phyloP scores from a whole-genome alignment of 1,140 invertebrate genomes.

The Oncopodura yosiiana region DNA sequence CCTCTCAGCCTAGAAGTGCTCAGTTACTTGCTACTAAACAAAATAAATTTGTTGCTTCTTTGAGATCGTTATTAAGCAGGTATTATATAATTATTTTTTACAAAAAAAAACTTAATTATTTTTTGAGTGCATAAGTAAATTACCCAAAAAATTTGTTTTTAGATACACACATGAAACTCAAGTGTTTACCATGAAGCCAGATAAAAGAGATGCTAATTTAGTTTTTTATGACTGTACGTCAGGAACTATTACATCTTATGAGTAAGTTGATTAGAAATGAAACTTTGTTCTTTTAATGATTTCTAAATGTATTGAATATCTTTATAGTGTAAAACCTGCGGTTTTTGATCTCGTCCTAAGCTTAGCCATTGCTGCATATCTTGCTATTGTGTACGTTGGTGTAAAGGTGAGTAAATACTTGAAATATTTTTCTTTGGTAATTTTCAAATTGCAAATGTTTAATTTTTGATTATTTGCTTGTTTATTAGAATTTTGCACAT shows the following conservation, averaged over 20 bases:
- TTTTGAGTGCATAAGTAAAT: background rate
- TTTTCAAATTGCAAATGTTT: background rate
- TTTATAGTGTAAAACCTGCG: constrained; percentile 81
- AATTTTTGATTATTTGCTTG: background rate
- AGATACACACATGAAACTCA: constrained; percentile 68
- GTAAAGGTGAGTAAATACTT: constrained; percentile 51
- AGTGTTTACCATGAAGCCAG: constrained; percentile 55
- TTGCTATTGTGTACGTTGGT: constrained; percentile 67
- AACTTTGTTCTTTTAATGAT: constrained; percentile 26
- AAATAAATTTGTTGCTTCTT: constrained; percentile 52
- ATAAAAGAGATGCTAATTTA: constrained; percentile 85
- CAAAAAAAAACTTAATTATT: no score
- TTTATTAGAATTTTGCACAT: constrained; percentile 7
- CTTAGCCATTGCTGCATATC: constrained; percentile 68
- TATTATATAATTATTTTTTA: constrained; percentile 32
- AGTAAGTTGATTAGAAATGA: constrained; percentile 47
- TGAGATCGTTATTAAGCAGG: constrained; percentile 58
- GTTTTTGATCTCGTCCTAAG: constrained; percentile 93
- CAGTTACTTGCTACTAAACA: constrained; percentile 59
- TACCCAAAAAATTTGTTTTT: constrained; percentile 33
- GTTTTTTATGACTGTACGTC: constrained; percentile 75
- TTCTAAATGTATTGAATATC: background rate
- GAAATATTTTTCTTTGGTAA: background rate
- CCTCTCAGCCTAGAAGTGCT: constrained; percentile 59
- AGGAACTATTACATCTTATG: constrained; percentile 75